Percentiles rank a stretch among this genome's conserved stretches.
These are phyloP conservation scores for Eufriesea mexicana DNA, from an alignment of 1,140 invertebrate genomes.

Conservation along the genomic window DNA sequence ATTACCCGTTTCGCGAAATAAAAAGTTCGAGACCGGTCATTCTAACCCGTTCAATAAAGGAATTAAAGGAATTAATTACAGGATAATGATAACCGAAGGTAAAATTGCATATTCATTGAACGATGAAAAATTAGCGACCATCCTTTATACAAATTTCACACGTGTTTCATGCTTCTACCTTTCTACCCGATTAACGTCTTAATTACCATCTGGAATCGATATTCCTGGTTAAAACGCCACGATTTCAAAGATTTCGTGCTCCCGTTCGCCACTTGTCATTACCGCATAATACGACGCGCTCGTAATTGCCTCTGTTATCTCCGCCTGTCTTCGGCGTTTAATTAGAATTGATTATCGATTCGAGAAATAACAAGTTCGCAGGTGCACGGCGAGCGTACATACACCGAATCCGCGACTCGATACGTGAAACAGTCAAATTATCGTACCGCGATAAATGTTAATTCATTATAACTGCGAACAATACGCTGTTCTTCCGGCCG, in stretches of 20 bases:
- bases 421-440: neutral
- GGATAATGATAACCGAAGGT: too few species aligned
- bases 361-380: neutral
- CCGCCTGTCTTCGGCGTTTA: neutral
- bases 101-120: too few species aligned
- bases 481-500: conserved; percentile 2
- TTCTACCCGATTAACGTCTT: neutral
- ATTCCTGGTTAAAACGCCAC: neutral
- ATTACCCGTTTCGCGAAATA: too few species aligned
- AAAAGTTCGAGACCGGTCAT: too few species aligned
- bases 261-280: neutral
- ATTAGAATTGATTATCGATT: neutral
- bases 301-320: neutral
- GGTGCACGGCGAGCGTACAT: too few species aligned
- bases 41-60: too few species aligned
- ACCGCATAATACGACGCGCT: neutral
- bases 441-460: neutral
- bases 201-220: neutral
- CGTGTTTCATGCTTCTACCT: neutral
- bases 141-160: neutral
- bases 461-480: too few species aligned
- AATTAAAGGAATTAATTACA: too few species aligned
- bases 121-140: neutral
- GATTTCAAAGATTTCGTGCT: neutral
- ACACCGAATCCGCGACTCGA: neutral